Evolutionary conservation across 1,140 invertebrate genomes (phyloP), one percentile per base, ranked within the genome.

Genomic region (Atta texana): DNA sequence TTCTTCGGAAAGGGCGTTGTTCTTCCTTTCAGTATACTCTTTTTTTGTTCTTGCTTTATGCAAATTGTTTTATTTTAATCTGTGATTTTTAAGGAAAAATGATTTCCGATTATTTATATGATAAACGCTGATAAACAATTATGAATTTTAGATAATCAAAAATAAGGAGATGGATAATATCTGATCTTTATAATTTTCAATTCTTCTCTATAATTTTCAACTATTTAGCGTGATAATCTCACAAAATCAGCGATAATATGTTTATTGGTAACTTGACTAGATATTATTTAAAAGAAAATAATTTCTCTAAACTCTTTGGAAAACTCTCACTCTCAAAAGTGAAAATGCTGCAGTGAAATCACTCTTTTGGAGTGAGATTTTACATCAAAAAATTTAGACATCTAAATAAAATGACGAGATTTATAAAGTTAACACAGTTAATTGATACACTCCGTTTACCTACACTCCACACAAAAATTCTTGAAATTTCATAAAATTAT

Each of bases 1-100:
- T 61, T 74, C 55, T 74, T 75, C 69, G 34, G n/a, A 51, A 74
- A 74, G 80, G 55, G 71, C 80, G 69, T 74, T 51, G n/a, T 68
- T 59, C 59, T 59, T 59, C 21, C 55, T 68, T 64, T 39, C 6
- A 63, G 39, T 21, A 28, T n/a, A 18, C 18, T 16, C 39, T 44
- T 44, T 31, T 51, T 77, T 75, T 55, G 6, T 28, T 39, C 31
- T 75, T 24, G 21, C n/a, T 64, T 16, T 21, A 10, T 16, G 76
- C 34, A 49, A 77, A 31, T 78, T 64, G 21, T 39, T 77, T 78
- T 2, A 57, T 44, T 63, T 28, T 34, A 44, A 44, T 6, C 3
- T 61, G 21, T 4, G 21, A 61, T 44, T 39, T 61, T 76, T 4
- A 34, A 44, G 39, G 2, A 21, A 51, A 69, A 69, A 1, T 59